Base-by-base conservation (phyloP, 2,888 invertebrate species). In the Dioctria linearis region DNA sequence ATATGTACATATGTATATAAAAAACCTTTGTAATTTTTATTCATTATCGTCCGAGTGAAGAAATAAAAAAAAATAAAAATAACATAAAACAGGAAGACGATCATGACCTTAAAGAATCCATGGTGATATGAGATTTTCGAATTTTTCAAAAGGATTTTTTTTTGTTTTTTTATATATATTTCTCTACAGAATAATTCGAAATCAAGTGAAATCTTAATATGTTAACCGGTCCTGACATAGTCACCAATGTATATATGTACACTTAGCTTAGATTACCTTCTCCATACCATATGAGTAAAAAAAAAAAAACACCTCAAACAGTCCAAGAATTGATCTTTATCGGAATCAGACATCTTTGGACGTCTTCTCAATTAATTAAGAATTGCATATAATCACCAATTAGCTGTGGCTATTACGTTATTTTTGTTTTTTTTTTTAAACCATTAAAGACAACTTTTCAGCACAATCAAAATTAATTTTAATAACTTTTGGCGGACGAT, bases 341-440 rank as follows among this genome's bases (percentile, higher is more conserved):
- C 65, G 5, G 65, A 37, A 25, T 54, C 40, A 51, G 51, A 39
- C 63, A 25, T n/a, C 78, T 51, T 65, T 51, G 6, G 49, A 46
- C 65, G 63, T 65, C 78, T 63, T 25, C 61, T 46, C 78, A 78
- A 78, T 78, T 78, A 78, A 78, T 78, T 78, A 66, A 78, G 78
- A 78, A 65, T 25, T 49, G 49, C 65, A 43, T 37, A 54, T 71
- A 71, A 71, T 54, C 71, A 51, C 51, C 71, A 71, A 51, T 71
- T 57, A 57, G 40, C 37, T 37, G 71, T 51, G 54, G 51, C 51
- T 51, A 71, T 71, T 71, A 57, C 11, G 25, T 57, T 57, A 57
- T 11, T n/a, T 51, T 51, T 49, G 54, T 51, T 51, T 71, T 71
- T 51, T 49, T 71, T 51, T 51, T 71, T 71, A 25, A 25, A 25